phyloP scores from a whole-genome alignment of 2,797 vertebrate species.

The Peromyscus aztecus region DNA sequence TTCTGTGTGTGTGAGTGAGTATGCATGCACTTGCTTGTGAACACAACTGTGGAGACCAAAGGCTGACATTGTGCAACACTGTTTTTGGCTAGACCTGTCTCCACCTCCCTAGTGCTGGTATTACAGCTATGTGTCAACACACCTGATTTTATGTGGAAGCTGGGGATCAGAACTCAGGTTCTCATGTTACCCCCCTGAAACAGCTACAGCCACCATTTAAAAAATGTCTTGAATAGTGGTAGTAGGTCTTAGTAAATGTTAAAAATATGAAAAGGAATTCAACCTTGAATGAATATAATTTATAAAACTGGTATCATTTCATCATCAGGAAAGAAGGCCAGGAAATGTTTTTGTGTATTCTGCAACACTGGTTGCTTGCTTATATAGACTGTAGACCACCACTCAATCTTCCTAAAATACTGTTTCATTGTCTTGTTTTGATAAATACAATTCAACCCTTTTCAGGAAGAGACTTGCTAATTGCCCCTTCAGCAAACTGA shows the following conservation, averaged over 20 bases:
- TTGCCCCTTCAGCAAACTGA: background rate
- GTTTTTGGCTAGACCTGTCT: background rate
- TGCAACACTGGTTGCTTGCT: conserved; percentile 30
- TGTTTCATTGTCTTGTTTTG: conserved; percentile 26
- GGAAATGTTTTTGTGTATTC: background rate
- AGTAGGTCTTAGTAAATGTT: background rate
- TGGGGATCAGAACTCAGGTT: background rate
- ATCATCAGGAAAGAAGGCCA: background rate
- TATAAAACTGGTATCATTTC: conserved; percentile 5
- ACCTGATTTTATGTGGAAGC: background rate
- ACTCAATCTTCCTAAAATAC: conserved; percentile 13
- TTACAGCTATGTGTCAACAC: background rate
- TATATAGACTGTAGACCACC: conserved; percentile 12
- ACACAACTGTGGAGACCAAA: background rate
- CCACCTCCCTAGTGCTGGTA: background rate
- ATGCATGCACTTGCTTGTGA: background rate
- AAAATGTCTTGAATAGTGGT: background rate
- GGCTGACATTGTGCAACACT: background rate
- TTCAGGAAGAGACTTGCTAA: conserved; percentile 13
- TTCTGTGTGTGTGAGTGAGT: background rate
- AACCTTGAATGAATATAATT: background rate
- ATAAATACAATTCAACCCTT: conserved; percentile 14
- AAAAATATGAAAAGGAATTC: background rate
- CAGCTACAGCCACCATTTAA: background rate
- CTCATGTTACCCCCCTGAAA: background rate